Base-by-base conservation (phyloP, 2,888 invertebrate species). In the Epistrophe grossulariae region DNA sequence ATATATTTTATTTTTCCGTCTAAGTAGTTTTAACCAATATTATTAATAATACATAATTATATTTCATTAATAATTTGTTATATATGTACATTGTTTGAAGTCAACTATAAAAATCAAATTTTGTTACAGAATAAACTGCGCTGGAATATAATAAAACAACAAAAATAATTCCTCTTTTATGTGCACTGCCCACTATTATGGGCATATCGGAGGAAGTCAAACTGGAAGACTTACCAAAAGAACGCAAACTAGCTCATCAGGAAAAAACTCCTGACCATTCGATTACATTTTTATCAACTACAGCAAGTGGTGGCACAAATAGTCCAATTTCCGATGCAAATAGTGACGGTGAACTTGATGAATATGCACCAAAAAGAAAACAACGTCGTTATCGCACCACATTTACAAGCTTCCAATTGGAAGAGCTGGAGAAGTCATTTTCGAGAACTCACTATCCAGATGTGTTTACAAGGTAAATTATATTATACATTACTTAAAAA, bases 401-500 rank as follows among this genome's bases (percentile, higher is more conserved):
- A 40, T 98, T 98, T 93, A 98, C 98, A 60, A 97, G 97, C 91
- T 98, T 97, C 91, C 98, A 99, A 93, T 94, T 99, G 89, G 99
- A 99, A 92, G 99, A 99, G 92, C 93, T 99, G 90, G 99, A 99
- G 93, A 99, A 99, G 92, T 98, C 99, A 0, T 99, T 99, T 93
- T 97, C 98, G 3, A 96, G 98, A 91, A 99, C 99, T 15, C 99
- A 99, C 93, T 99, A 99, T 92, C 99, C 99, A 45, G 99, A 99
- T 93, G 99, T 99, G 4, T 99, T 99, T 93, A 99, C 99, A 57
- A 97, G 98, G 98, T 97, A 91, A 93, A 94, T 68, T 19, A 10
- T 4, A 48, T 48, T 48, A n/a, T 7, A 2, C 5, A 5, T 28
- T 28, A 28, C 2, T 35, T n/a, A n/a, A n/a, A n/a, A n/a, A n/a